Base-by-base conservation (phyloP, 2,888 invertebrate genomes). In the Sinopyrophorus schimmeli region DNA sequence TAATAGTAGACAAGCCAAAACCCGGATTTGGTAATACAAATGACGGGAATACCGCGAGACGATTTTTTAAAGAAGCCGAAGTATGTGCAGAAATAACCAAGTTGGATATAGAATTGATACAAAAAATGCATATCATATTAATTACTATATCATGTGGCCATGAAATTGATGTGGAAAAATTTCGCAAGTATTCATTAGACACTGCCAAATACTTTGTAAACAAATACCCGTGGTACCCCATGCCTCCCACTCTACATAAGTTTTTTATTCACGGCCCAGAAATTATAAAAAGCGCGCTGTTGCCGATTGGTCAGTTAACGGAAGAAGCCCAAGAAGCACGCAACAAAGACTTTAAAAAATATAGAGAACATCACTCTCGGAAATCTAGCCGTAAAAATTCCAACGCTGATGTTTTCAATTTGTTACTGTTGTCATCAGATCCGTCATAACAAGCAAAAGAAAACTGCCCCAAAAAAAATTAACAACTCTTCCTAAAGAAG, bases 401-500 rank as follows among this genome's bases (percentile, higher is more conserved):
- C 15, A 59, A 59, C 17, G 9, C 27, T 27, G 62, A 62, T 31
- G 32, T 58, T 6, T 43, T 63, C 3, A 21, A 34, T 4, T 16
- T 15, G 16, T 11, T 30, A n/a, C 6, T 30, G 17, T 6, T 30
- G 4, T 3, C 5, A 2, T 30, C 15, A 3, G 15, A 30, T 15
- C 30, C 30, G 30, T 14, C 28, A 31, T 26, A n/a, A 21, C 31
- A 5, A 34, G 15, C 28, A 28, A 27, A 12, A 26, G 17, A 17
- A 28, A 16, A 16, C 15, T 28, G 17, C 6, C 28, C 9, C 15
- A 10, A 17, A 28, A 28, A 16, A 39, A 39, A 39, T n/a, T 17
- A 16, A n/a, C 15, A 34, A 11, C 15, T 15, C 7, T 20, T 5
- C 9, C 34, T 9, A 20, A 32, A 20, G 3, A 24, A 24, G 24